These are phyloP conservation scores for Platycheirus albimanus DNA, from an alignment of 2,888 invertebrate species.

Conservation along the genomic window DNA sequence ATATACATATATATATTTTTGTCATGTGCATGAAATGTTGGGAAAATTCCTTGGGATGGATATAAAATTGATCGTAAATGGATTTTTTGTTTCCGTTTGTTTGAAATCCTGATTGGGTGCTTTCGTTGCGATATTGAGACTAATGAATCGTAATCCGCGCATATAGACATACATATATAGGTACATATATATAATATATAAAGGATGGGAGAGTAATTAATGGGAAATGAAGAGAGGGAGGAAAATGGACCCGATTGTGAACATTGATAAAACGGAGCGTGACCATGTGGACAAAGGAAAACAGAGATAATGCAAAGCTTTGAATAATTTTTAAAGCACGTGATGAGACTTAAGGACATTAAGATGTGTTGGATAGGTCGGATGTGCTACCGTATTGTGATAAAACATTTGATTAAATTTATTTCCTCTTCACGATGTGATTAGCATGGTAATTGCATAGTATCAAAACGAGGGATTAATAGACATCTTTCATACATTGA, in stretches of 20 bases:
- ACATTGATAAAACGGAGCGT: conserved; percentile 8
- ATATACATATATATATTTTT: neutral
- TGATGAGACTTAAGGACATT: neutral
- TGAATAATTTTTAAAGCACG: neutral
- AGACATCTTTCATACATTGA: too few species aligned
- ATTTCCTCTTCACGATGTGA: neutral
- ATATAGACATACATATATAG: too few species aligned
- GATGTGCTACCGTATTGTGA: too few species aligned
- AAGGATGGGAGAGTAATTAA: neutral
- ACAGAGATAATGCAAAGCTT: neutral
- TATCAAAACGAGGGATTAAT: too few species aligned
- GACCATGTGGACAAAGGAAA: neutral
- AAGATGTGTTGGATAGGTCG: neutral
- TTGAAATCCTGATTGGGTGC: neutral
- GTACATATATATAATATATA: too few species aligned
- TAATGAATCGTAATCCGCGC: conserved; percentile 1
- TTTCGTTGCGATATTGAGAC: neutral
- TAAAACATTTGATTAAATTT: neutral
- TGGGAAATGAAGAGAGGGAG: neutral
- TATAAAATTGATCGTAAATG: conserved; percentile 18
- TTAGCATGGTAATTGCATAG: too few species aligned
- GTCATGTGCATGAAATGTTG: neutral
- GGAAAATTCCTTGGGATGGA: conserved; percentile 2
- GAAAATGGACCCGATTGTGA: neutral
- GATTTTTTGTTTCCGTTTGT: conserved; percentile 1